Conservation (phyloP, 2,888 invertebrate genomes). For the Idaea straminata region DNA sequence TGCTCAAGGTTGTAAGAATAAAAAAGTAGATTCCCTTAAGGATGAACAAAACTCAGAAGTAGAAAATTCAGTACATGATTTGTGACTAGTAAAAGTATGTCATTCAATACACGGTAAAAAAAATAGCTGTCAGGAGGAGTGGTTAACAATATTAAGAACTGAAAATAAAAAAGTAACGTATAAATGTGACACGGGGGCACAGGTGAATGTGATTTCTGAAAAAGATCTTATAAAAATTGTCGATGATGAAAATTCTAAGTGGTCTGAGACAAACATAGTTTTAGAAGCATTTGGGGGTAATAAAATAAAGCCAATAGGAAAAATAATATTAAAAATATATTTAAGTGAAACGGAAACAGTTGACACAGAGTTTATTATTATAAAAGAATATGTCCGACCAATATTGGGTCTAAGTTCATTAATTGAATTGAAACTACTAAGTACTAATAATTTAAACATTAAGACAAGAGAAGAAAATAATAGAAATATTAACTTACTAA, state of each 20-base stretch:
- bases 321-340: not conserved
- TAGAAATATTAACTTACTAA: slow-evolving; percentile 8
- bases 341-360: not conserved
- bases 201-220: slow-evolving; percentile 4
- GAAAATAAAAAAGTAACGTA: not conserved
- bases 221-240: not conserved
- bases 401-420: slow-evolving; percentile 15
- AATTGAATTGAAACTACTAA: slow-evolving; percentile 11
- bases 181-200: slow-evolving; percentile 7
- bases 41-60: not conserved
- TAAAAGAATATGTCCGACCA: slow-evolving; percentile 12
- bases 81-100: not conserved
- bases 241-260: not conserved
- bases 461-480: slow-evolving; percentile 3
- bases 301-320: not conserved
- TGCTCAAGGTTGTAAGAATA: not conserved
- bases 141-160: not conserved
- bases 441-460: not conserved
- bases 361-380: slow-evolving; percentile 14
- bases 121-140: slow-evolving; percentile 3
- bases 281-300: slow-evolving; percentile 2
- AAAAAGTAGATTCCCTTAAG: not conserved
- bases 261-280: not conserved
- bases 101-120: not conserved
- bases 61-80: not conserved